These are phyloP conservation scores for Pholis gunnellus DNA, from an alignment of 2,113 vertebrate genomes.

Conservation along the genomic window DNA sequence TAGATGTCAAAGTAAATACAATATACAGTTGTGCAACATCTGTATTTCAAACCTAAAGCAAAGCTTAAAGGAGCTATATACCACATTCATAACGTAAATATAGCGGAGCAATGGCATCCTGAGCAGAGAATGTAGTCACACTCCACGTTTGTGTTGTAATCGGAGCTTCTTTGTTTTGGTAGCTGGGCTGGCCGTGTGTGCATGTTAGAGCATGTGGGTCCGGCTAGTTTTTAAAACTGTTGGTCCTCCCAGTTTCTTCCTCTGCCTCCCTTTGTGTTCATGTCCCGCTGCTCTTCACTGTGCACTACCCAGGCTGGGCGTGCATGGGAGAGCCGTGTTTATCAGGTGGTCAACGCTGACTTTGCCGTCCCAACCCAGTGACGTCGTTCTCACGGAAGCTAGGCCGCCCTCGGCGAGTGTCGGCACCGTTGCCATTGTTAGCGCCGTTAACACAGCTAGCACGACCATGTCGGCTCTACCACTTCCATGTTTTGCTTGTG, in stretches of 20 bases:
- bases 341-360: no score
- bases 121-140: not conserved
- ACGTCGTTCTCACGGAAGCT: no score
- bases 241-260: not conserved
- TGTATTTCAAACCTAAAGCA: constrained; percentile 49
- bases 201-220: not conserved
- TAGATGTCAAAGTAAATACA: constrained; percentile 40
- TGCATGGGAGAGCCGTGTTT: no score
- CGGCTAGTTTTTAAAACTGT: not conserved
- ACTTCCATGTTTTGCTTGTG: not conserved
- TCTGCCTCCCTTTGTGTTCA: not conserved
- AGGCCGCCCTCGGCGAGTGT: no score
- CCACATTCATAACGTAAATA: not conserved
- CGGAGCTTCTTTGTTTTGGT: not conserved
- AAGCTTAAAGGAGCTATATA: not conserved
- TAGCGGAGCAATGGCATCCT: not conserved
- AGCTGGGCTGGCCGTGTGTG: not conserved
- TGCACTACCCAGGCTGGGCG: no score
- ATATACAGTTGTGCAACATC: constrained; percentile 53
- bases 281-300: no score
- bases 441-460: not conserved
- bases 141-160: not conserved
- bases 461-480: not conserved
- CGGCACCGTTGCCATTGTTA: not conserved
- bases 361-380: no score